Conservation (phyloP, 2,888 invertebrate genomes). For the Lobophora halterata region DNA sequence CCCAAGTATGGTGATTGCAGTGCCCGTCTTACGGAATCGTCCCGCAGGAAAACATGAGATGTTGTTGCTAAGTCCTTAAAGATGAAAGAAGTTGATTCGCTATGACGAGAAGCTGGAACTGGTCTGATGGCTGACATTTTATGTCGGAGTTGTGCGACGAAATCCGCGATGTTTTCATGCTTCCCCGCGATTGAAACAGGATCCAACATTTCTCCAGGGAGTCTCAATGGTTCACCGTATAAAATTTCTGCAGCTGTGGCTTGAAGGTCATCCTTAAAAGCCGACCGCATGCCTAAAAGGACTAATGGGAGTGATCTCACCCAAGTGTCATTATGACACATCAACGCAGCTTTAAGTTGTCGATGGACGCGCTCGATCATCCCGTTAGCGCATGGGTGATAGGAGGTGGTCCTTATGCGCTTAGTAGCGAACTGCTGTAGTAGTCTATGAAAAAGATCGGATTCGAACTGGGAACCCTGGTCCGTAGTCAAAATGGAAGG, state of each 20-base stretch:
- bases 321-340: conserved; percentile 17
- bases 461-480: conserved; percentile 32
- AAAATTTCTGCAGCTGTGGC: conserved; percentile 33
- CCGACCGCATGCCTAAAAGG: conserved; percentile 11
- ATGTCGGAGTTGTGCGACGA: neutral
- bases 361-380: conserved; percentile 21
- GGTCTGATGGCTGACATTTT: neutral
- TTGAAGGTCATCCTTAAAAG: conserved; percentile 22
- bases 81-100: neutral
- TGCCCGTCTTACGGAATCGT: conserved; percentile 16
- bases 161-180: neutral
- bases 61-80: neutral
- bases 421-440: conserved; percentile 4
- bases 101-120: conserved; percentile 5
- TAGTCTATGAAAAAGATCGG: conserved; percentile 19
- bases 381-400: conserved; percentile 16
- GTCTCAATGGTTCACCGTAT: conserved; percentile 32
- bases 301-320: conserved; percentile 11
- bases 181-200: neutral
- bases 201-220: conserved; percentile 33
- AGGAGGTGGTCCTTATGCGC: conserved; percentile 13
- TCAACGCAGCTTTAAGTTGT: conserved; percentile 14
- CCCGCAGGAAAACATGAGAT: conserved; percentile 16
- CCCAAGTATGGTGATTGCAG: conserved; percentile 22
- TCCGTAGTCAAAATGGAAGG: conserved; percentile 26